phyloP scores from a whole-genome alignment of 2,797 vertebrate species.

The Mus caroli region DNA sequence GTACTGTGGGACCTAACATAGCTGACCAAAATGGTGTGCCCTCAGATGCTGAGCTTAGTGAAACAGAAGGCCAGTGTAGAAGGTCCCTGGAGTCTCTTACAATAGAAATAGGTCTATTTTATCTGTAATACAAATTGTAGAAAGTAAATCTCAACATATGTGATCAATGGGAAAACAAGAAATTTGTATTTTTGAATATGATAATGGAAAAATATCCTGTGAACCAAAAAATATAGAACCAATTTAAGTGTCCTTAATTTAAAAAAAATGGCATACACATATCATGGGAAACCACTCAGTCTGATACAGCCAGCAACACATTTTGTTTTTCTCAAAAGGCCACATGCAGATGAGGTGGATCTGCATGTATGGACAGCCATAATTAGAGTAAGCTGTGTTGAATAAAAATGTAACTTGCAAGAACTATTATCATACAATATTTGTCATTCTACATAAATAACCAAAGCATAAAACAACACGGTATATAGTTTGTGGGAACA shows the following conservation, averaged over 20 bases:
- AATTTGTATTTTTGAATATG: background rate
- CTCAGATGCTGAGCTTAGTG: background rate
- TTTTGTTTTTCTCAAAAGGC: background rate
- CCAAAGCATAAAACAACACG: background rate
- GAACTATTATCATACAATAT: background rate
- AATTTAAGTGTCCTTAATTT: background rate
- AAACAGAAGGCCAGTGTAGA: background rate
- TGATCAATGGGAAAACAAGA: constrained; percentile 21
- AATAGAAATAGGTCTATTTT: constrained; percentile 7
- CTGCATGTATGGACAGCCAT: background rate
- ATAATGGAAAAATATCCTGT: constrained; percentile 35
- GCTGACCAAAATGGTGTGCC: background rate
- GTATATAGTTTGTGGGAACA: background rate
- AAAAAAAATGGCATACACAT: background rate
- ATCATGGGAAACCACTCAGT: background rate
- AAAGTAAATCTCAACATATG: constrained; percentile 25
- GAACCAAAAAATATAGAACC: background rate
- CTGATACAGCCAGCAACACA: background rate
- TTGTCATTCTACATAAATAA: background rate
- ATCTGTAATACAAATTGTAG: constrained; percentile 18
- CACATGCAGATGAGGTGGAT: background rate
- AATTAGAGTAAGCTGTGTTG: constrained; percentile 36
- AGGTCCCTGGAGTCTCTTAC: background rate
- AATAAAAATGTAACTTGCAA: constrained; percentile 42
- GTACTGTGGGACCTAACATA: background rate